Percentiles rank a stretch among this genome's conserved stretches.
Conservation (phyloP, 2,113 vertebrate species). For the Gallinago jamesoni region DNA sequence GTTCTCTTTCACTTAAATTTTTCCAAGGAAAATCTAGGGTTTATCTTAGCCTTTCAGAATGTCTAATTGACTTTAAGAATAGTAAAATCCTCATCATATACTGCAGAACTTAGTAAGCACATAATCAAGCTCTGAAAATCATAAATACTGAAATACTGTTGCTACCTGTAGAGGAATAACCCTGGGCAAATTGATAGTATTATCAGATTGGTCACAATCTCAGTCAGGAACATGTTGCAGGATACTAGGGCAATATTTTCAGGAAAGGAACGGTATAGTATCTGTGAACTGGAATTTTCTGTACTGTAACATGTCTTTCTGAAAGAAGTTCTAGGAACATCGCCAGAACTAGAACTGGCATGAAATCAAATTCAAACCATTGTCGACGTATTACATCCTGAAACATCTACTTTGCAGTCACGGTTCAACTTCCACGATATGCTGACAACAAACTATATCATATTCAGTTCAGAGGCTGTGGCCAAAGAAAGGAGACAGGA, state of each 20-base stretch:
- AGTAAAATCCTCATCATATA: background rate
- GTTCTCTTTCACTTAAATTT: background rate
- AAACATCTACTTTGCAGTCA: background rate
- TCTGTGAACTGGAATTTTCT: background rate
- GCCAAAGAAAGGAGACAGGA: background rate
- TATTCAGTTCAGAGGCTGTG: background rate
- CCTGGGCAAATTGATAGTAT: background rate
- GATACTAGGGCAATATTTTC: background rate
- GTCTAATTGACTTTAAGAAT: background rate
- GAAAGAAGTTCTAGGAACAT: background rate
- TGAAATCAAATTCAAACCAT: background rate
- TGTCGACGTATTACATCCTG: background rate
- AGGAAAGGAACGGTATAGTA: background rate
- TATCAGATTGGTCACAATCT: background rate
- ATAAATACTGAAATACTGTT: background rate
- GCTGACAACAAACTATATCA: background rate
- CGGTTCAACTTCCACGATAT: background rate
- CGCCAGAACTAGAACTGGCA: background rate
- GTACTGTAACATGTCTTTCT: background rate
- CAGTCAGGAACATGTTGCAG: background rate
- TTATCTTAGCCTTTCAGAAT: background rate
- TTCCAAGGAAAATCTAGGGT: background rate
- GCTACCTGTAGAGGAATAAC: background rate
- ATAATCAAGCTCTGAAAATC: background rate
- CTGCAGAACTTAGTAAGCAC: background rate